Evolutionary conservation across 2,888 invertebrate genomes (phyloP).

Genomic region (Gnatocerus cornutus): DNA sequence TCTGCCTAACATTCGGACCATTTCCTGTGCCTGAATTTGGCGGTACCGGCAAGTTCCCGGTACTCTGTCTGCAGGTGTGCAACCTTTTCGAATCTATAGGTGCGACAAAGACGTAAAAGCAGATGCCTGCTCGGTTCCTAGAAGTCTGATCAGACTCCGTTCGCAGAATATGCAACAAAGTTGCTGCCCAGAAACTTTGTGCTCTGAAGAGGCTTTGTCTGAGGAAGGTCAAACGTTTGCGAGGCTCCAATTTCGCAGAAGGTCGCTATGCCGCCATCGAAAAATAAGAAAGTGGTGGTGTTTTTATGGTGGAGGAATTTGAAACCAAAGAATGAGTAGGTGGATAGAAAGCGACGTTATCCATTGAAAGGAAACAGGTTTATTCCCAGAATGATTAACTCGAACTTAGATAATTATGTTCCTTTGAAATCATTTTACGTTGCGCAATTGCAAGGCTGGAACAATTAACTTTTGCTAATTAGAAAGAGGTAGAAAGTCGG

Average conservation of each 20-base stretch:
- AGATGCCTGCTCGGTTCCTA: slow-evolving; percentile 60
- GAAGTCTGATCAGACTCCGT: slow-evolving; percentile 67
- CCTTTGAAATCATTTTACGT: slow-evolving; percentile 37
- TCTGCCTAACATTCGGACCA: slow-evolving; percentile 27
- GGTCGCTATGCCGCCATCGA: slow-evolving; percentile 7
- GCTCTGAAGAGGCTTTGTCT: slow-evolving; percentile 22
- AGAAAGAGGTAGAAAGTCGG: slow-evolving; percentile 20
- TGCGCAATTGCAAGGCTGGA: slow-evolving; percentile 27
- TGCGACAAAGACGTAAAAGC: slow-evolving; percentile 38
- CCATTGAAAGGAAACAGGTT: slow-evolving; percentile 46
- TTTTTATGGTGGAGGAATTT: slow-evolving; percentile 1
- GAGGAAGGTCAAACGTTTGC: slow-evolving; percentile 33
- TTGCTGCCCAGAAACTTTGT: slow-evolving; percentile 41
- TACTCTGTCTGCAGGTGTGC: slow-evolving; percentile 57
- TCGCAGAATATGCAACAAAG: slow-evolving; percentile 62
- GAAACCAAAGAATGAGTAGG: slow-evolving; percentile 2
- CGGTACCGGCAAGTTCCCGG: slow-evolving; percentile 51
- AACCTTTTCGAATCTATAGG: slow-evolving; percentile 45
- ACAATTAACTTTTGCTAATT: slow-evolving; percentile 27
- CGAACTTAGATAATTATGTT: slow-evolving; percentile 41
- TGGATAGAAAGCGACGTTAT: slow-evolving; percentile 39
- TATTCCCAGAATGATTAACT: slow-evolving; percentile 44
- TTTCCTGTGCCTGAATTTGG: slow-evolving; percentile 38
- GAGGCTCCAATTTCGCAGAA: slow-evolving; percentile 30
- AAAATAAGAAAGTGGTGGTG: background rate